A percentile compares a stretch with the other conserved stretches of the same genome.
Conservation (phyloP, 2,113 vertebrate species). For the Fulica atra region DNA sequence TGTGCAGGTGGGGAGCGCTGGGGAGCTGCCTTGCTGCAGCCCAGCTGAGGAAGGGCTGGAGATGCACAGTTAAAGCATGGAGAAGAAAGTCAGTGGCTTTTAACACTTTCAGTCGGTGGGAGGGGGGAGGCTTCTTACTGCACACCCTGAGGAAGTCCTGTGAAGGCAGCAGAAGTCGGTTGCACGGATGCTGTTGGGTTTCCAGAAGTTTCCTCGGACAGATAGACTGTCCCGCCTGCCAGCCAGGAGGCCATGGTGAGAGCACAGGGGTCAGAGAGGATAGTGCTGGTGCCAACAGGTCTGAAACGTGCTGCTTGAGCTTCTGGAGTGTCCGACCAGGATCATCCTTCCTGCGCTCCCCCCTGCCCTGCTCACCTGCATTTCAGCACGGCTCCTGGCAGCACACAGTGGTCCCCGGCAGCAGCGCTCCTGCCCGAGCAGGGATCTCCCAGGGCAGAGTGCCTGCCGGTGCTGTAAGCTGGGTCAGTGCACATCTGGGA, state of each 20-base stretch:
- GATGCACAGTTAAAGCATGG: not conserved
- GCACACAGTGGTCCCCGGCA: rapidly evolving
- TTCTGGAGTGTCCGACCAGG: not conserved
- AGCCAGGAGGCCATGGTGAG: rapidly evolving
- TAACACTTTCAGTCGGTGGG: not conserved
- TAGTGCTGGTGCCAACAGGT: not conserved
- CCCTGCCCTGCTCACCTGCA: not conserved
- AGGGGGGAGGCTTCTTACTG: not conserved
- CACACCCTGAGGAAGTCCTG: not conserved
- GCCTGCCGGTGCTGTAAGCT: rapidly evolving
- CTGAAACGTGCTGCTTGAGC: not conserved
- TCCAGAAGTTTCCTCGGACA: slow-evolving; percentile 10
- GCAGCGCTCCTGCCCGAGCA: not conserved
- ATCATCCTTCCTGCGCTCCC: not conserved
- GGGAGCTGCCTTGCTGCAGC: not conserved
- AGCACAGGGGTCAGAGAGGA: not conserved
- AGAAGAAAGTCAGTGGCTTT: not conserved
- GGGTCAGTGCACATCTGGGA: not conserved
- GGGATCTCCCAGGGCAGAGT: not conserved
- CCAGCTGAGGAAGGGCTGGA: not conserved
- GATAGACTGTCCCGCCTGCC: not conserved
- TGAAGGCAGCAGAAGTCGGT: not conserved
- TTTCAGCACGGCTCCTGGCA: rapidly evolving
- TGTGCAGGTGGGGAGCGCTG: not conserved
- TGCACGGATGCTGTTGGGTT: not conserved